phyloP scores from a whole-genome alignment of 2,888 invertebrate species.

The Mechanitis mazaeus region DNA sequence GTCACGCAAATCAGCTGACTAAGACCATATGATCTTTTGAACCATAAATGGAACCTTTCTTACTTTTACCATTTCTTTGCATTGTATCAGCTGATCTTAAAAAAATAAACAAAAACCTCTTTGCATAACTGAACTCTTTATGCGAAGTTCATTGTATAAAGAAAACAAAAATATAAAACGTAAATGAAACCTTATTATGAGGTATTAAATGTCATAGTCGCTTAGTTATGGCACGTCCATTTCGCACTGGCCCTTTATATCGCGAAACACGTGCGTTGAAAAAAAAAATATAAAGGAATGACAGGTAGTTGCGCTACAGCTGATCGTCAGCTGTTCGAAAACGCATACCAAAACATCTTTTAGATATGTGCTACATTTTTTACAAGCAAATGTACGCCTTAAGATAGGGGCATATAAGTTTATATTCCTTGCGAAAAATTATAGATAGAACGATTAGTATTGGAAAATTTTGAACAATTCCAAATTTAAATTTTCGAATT shows the following conservation, averaged over 20 bases:
- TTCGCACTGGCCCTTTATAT: slow-evolving; percentile 30
- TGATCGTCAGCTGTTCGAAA: slow-evolving; percentile 36
- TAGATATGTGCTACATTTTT: slow-evolving; percentile 1
- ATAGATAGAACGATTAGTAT: neutral
- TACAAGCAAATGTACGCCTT: neutral
- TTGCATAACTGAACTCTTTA: slow-evolving; percentile 36
- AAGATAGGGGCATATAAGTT: too few relatives aligned
- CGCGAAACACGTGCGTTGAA: slow-evolving; percentile 34
- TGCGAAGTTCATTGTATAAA: slow-evolving; percentile 25
- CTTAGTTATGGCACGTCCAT: slow-evolving; percentile 21
- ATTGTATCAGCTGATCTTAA: slow-evolving; percentile 33
- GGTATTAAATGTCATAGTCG: slow-evolving; percentile 10
- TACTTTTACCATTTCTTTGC: slow-evolving; percentile 16
- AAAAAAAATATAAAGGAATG: slow-evolving; percentile 34
- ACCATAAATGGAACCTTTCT: slow-evolving; percentile 17
- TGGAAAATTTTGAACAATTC: neutral
- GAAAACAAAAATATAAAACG: neutral
- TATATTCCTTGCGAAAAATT: neutral
- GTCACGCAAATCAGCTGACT: slow-evolving; percentile 21
- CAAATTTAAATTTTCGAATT: slow-evolving; percentile 4
- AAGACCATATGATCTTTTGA: slow-evolving; percentile 15
- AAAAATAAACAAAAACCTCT: slow-evolving; percentile 29
- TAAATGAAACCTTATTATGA: slow-evolving; percentile 8
- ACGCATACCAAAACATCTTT: slow-evolving; percentile 13
- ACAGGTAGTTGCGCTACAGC: slow-evolving; percentile 38